Evolutionary conservation across 2,888 invertebrate genomes (phyloP), one percentile per base, ranked within the genome.

Genomic region (Orchesellides sinensis): DNA sequence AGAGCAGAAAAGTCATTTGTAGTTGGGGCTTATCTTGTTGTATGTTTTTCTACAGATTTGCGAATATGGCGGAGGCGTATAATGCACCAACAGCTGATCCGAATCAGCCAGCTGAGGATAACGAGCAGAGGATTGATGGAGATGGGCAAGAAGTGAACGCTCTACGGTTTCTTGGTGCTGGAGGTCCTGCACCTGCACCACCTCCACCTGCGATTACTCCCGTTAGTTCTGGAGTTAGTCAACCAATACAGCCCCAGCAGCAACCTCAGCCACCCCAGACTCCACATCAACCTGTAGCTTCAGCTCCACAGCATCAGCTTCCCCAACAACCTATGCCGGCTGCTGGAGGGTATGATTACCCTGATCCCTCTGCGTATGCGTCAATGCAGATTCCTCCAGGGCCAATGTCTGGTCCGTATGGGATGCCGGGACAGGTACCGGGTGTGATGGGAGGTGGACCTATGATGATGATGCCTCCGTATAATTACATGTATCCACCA

Each of bases 131-230:
- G 23, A 85, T 85, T 61, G 83, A 82, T 56, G 85, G 85, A 0
- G 85, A 85, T 56, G 85, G 85, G 6, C 78, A 83, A 56, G 83
- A 85, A 65, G 85, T 83, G 12, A 74, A 85, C 14, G 73, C 83
- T 1, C n/a, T 69, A n/a, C 49, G 73, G 29, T 80, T 75, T 69
- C 32, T 81, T 40, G 40, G 40, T 40, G 59, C 61, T 25, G 73
- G 68, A 25, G 73, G 68, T 27, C 78, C 40, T 19, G 78, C 83
- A 19, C 56, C 70, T 4, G 73, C 61, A 25, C 61, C 59, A 8
- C 79, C 83, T n/a, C 35, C 74, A 0, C 65, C 77, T 10, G 61
- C 77, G 72, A 78, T 74, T 65, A 66, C 79, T 61, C 73, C 83
- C 6, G 68, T 61, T 1, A 40, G 70, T n/a, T 19, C 72, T 17